These are phyloP conservation scores for Hemistola chrysoprasaria DNA, from an alignment of 2,888 invertebrate species.

Conservation along the genomic window DNA sequence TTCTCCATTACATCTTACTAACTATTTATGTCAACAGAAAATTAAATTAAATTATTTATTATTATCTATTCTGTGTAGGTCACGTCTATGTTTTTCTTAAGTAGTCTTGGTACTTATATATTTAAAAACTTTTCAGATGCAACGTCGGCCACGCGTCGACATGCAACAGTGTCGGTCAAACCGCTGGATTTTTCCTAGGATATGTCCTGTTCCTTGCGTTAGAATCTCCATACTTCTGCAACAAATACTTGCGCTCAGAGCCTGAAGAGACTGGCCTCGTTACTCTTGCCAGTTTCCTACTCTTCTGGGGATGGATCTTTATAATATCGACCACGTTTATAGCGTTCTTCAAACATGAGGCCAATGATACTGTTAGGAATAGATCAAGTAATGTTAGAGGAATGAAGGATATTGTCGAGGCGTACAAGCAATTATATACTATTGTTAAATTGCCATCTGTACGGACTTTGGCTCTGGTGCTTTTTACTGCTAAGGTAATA, in stretches of 20 bases:
- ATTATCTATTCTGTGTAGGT: slow-evolving; percentile 16
- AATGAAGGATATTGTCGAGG: slow-evolving; percentile 78
- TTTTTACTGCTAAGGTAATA: slow-evolving; percentile 94
- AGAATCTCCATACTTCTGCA: slow-evolving; percentile 98
- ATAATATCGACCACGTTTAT: slow-evolving; percentile 94
- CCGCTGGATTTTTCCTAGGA: slow-evolving; percentile 97
- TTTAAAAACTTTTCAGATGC: slow-evolving; percentile 86
- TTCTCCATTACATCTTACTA: too few relatives aligned
- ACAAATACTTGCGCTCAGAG: slow-evolving; percentile 90
- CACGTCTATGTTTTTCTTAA: too few relatives aligned
- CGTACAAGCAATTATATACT: slow-evolving; percentile 91
- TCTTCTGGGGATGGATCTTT: slow-evolving; percentile 97
- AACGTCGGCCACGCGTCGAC: slow-evolving; percentile 99
- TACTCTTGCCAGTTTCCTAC: slow-evolving; percentile 91
- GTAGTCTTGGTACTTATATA: too few relatives aligned
- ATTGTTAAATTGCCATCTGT: slow-evolving; percentile 93
- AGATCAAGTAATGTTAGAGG: slow-evolving; percentile 59
- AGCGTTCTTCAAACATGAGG: slow-evolving; percentile 93
- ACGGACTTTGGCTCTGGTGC: slow-evolving; percentile 87
- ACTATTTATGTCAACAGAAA: too few relatives aligned
- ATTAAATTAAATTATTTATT: too few relatives aligned
- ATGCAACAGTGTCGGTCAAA: slow-evolving; percentile 99
- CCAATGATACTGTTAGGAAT: slow-evolving; percentile 59
- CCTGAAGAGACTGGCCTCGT: slow-evolving; percentile 88
- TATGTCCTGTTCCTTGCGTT: slow-evolving; percentile 98